Base-by-base conservation (phyloP, 2,888 invertebrate species). In the Clivina fossor region DNA sequence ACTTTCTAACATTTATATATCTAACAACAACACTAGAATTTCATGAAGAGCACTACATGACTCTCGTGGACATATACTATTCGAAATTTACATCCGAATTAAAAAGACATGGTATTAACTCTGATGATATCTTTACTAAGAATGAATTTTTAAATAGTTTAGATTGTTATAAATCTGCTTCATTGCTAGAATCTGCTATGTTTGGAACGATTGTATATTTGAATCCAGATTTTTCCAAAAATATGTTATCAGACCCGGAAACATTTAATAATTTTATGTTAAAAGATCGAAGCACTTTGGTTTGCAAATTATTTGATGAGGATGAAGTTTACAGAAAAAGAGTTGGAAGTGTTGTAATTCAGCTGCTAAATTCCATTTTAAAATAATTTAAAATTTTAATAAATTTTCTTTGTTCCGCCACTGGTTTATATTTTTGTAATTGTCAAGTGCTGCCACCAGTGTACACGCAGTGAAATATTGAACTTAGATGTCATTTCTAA, bases 21-120 rank as follows among this genome's bases (percentile, higher is more conserved):
- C 74, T 82, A 46, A 81, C 80, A 63, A 70, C 80, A 22, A 73
- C 78, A 9, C 69, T 73, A 1, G 68, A 69, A 44, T 75, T 77
- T 51, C 71, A 83, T n/a, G 71, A 78, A 60, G 62, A 71, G n/a
- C 73, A 83, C 63, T 70, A 81, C 13, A 58, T 65, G 1, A 66
- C 66, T 4, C 75, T 85, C 56, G 62, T 86, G 15, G 69, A 77
- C 50, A 74, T 76, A 58, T 88, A 87, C 68, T 81, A 82, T 62
- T 63, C 72, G 26, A 73, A 74, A 60, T 70, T 85, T 56, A 60
- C 66, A 9, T 64, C 65, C 30, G 74, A 78, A 59, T 69, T 85
- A 1, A 55, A 60, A 4, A 66, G 66, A 3, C 66, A 77, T 41
- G 64, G 68, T 7, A 62, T 84, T 1, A 54, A 72, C 32, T 67